Percentiles rank a stretch among this genome's conserved stretches.
Conservation (phyloP, 2,113 vertebrate genomes). For the Spheniscus mendiculus region DNA sequence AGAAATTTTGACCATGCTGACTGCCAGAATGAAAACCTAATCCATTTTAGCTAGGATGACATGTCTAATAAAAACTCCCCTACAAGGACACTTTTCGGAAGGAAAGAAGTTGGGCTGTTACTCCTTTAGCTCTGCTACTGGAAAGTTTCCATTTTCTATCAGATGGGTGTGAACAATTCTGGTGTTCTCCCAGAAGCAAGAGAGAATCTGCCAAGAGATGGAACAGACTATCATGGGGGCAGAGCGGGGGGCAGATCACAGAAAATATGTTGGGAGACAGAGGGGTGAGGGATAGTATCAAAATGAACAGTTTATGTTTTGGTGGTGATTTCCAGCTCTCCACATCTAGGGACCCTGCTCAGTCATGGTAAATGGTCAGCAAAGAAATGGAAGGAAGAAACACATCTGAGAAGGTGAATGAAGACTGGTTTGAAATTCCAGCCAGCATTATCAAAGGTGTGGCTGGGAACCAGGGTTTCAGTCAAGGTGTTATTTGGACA, state of each 20-base stretch:
- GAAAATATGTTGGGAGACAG: not conserved
- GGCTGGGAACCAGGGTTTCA: not conserved
- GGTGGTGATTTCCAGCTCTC: not conserved
- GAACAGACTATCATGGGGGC: not conserved
- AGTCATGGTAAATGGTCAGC: not conserved
- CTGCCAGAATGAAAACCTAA: not conserved
- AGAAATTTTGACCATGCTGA: not conserved
- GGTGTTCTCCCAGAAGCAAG: not conserved
- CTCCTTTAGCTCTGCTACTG: not conserved
- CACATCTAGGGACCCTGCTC: not conserved
- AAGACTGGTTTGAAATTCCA: not conserved
- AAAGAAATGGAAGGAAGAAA: not conserved
- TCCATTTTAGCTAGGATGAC: not conserved
- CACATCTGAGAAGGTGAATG: not conserved
- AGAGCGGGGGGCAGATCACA: not conserved
- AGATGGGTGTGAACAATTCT: not conserved
- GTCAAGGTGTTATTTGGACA: not conserved
- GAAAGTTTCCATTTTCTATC: not conserved
- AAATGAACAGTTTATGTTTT: not conserved
- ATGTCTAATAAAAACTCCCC: not conserved
- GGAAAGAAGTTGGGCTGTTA: not conserved
- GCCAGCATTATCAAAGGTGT: not conserved
- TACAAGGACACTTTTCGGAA: not conserved
- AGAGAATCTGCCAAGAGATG: fast-evolving
- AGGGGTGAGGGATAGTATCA: not conserved